Percentiles rank a stretch among this genome's conserved stretches.
These are phyloP conservation scores for Sepiola atlantica DNA, from an alignment of 2,888 invertebrate genomes.

Conservation along the genomic window DNA sequence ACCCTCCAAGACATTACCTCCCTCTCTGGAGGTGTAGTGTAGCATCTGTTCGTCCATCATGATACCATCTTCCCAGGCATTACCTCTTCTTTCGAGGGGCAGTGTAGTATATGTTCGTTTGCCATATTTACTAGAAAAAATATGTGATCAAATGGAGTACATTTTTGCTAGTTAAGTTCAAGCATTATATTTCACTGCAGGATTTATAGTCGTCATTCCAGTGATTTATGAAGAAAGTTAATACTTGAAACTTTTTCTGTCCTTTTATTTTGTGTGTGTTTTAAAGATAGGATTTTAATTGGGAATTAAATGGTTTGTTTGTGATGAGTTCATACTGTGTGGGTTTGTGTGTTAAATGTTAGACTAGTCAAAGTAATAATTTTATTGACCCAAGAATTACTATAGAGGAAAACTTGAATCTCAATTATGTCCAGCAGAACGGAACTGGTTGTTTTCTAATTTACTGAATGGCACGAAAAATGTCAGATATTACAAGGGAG, in stretches of 20 bases:
- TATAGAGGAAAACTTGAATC: background rate
- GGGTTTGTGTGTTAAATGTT: background rate
- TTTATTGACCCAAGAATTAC: constrained; percentile 16
- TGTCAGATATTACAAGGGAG: no score
- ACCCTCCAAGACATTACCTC: no score
- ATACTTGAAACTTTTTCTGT: background rate
- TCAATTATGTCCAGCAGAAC: background rate
- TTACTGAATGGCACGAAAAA: background rate
- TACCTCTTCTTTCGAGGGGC: no score
- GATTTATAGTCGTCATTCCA: background rate
- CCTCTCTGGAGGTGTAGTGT: no score
- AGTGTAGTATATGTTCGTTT: no score
- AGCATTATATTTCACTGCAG: background rate
- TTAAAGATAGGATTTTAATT: background rate
- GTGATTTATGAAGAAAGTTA: background rate
- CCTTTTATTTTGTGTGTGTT: background rate
- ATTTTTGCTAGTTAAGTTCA: no score
- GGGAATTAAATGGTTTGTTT: constrained; percentile 32
- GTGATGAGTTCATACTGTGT: background rate
- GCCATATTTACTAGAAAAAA: no score
- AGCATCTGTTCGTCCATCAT: no score
- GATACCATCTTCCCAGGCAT: no score
- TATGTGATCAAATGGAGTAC: no score
- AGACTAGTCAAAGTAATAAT: constrained; percentile 15
- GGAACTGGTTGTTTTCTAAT: background rate